A percentile compares a stretch with the other conserved stretches of the same genome.
Conservation (phyloP, 2,113 vertebrate species). For the Macroglossus sobrinus region DNA sequence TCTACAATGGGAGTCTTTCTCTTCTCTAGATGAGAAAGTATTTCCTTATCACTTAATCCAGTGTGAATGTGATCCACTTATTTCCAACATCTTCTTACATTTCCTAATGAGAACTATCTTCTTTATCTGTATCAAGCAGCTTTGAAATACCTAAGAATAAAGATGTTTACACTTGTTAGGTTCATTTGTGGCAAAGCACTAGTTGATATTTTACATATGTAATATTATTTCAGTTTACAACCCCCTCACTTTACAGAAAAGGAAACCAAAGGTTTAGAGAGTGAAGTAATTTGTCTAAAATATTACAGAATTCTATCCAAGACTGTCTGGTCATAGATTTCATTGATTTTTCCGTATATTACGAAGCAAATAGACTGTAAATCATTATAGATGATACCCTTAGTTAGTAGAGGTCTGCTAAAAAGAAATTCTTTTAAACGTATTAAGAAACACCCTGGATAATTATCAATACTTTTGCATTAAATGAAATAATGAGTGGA, state of each 20-base stretch:
- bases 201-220: neutral
- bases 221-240: neutral
- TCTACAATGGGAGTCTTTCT: neutral
- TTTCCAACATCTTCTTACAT: neutral
- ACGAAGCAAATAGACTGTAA: neutral
- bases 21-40: neutral
- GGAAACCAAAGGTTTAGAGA: neutral
- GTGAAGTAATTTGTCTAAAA: neutral
- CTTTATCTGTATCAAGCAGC: neutral
- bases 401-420: constrained; percentile 9
- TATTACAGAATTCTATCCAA: neutral
- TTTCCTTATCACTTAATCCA: neutral
- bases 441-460: constrained; percentile 32
- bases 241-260: neutral
- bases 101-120: neutral
- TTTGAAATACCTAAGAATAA: neutral
- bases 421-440: constrained; percentile 34
- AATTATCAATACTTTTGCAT: constrained; percentile 26
- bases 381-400: neutral
- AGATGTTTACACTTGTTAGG: neutral
- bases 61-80: neutral
- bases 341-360: neutral
- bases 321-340: neutral
- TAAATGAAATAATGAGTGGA: constrained; percentile 23
- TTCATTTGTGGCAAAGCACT: neutral